Conservation (phyloP, 2,888 invertebrate species). For the Orthonychiurus folsomi region DNA sequence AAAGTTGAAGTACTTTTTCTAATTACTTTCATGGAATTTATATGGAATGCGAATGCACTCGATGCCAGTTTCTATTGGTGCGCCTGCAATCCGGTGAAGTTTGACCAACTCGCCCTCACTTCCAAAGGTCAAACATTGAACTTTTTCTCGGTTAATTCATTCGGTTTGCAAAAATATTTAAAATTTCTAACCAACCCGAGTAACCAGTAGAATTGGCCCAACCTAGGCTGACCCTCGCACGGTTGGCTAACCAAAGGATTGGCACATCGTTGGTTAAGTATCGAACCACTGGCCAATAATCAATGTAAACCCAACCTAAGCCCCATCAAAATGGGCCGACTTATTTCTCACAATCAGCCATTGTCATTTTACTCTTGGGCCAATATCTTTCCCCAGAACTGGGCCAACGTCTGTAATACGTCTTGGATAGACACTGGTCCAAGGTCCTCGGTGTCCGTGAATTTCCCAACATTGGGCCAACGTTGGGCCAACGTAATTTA, state of each 20-base stretch:
- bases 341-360: not conserved
- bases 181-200: not conserved
- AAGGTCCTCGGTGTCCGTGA: not conserved
- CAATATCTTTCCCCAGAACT: not conserved
- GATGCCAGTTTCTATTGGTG: too few relatives aligned
- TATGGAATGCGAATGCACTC: too few relatives aligned
- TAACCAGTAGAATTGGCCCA: not conserved
- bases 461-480: not conserved
- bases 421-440: not conserved
- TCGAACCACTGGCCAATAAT: too few relatives aligned
- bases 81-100: too few relatives aligned
- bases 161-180: too few relatives aligned
- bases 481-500: not conserved
- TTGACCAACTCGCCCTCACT: too few relatives aligned
- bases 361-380: not conserved
- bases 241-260: not conserved
- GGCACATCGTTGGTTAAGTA: not conserved
- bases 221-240: not conserved
- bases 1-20: too few relatives aligned
- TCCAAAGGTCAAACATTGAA: too few relatives aligned
- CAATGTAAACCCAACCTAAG: too few relatives aligned
- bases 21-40: too few relatives aligned
- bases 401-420: not conserved
- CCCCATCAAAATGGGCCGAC: not conserved
- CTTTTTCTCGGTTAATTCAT: too few relatives aligned